Evolutionary conservation across 2,113 vertebrate species (phyloP).

Genomic region (Lonchura striata): DNA sequence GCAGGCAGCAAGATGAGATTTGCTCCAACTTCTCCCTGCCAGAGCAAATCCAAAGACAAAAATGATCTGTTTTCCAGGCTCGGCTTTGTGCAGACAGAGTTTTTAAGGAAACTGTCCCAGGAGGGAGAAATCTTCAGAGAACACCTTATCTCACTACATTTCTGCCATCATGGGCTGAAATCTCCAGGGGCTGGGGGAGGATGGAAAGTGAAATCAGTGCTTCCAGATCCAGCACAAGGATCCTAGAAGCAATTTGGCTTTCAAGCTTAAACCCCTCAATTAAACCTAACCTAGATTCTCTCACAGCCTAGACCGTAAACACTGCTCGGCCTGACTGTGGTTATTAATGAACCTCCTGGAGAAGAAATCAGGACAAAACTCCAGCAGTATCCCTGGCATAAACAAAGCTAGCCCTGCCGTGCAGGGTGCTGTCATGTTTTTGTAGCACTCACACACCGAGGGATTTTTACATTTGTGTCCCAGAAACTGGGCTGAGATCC

Average conservation of each 20-base stretch:
- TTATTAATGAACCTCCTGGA: conserved; percentile 38
- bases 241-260: conserved; percentile 34
- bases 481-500: conserved; percentile 25
- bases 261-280: conserved; percentile 35
- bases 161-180: conserved; percentile 34
- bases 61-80: neutral
- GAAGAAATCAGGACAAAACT: conserved; percentile 47
- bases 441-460: neutral
- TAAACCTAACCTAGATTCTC: conserved; percentile 61
- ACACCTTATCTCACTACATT: neutral
- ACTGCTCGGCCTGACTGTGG: neutral
- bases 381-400: neutral
- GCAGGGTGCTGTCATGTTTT: conserved; percentile 44
- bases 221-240: conserved; percentile 8
- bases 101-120: neutral
- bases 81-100: neutral
- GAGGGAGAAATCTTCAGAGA: conserved; percentile 18
- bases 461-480: conserved; percentile 51
- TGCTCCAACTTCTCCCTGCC: neutral
- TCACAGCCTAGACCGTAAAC: conserved; percentile 17
- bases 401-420: neutral
- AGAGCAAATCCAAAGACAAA: neutral
- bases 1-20: neutral
- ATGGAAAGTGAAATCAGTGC: neutral
- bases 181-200: neutral